Base-by-base conservation (phyloP, 2,797 vertebrate species). In the Karalla daura region DNA sequence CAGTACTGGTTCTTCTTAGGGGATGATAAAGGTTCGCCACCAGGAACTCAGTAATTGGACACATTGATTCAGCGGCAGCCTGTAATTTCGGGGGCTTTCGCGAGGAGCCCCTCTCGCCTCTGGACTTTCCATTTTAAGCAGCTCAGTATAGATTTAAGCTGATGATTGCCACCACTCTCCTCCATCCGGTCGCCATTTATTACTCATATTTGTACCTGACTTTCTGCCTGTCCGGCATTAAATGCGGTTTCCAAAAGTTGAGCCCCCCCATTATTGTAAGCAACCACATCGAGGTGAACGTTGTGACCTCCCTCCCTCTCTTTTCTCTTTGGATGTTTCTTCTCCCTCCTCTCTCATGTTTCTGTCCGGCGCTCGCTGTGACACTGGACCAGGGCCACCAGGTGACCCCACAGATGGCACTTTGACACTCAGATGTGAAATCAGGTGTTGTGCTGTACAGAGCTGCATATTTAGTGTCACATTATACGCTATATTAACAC, bases 381-480 rank as follows among this genome's bases (percentile, higher is more conserved):
- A 85, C 86, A 86, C 70, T 81, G 55, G 70, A 75, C 58, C 67
- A 7, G 76, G 80, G 79, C 86, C 85, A 87, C 80, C 90, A 88
- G 89, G 82, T 90, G 93, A 92, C 91, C 86, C 72, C 86, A 81
- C 93, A 94, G 93, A 93, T 94, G 93, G 93, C 84, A 83, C 78
- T 90, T 87, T 94, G 93, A 94, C 93, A 93, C 82, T 88, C 89
- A 85, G 89, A 90, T 93, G 91, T 91, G 91, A 74, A 90, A 91
- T 94, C 93, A 93, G 92, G 86, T 93, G 92, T 90, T 89, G 84
- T 74, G 52, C 86, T 90, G 88, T 88, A 87, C 87, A 78, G 68
- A 85, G 83, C 82, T 90, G 92, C 92, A 94, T 93, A 94, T 93
- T 94, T 93, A 91, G 88, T 94, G 93, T 94, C 93, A 94, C 88